Evolutionary conservation across 2,797 vertebrate species (phyloP).

Genomic region (Mus spretus): DNA sequence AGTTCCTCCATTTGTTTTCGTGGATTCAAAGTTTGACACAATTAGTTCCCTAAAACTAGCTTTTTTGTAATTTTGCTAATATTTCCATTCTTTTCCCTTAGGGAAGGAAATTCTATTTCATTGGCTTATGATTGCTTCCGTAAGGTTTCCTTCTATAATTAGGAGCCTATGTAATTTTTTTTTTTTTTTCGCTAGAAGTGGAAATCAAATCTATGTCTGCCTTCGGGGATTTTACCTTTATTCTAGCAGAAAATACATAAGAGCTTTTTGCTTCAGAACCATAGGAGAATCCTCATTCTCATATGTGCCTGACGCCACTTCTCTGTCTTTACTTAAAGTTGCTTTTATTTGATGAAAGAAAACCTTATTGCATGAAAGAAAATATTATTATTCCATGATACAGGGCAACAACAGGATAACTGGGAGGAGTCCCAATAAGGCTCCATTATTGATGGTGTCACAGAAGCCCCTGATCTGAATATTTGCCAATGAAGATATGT

Average conservation of each 20-base stretch:
- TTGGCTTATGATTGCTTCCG: constrained; percentile 62
- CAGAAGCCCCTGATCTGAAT: not conserved
- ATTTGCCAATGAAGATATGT: not conserved
- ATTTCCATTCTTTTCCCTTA: constrained; percentile 62
- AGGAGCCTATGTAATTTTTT: constrained; percentile 36
- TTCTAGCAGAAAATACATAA: not conserved
- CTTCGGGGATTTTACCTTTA: constrained; percentile 49
- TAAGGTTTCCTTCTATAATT: constrained; percentile 53
- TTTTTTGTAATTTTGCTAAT: constrained; percentile 67
- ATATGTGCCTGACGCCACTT: not conserved
- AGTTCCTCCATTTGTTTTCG: not conserved
- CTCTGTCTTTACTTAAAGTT: constrained; percentile 40
- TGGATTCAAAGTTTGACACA: constrained; percentile 49
- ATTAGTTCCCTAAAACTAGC: constrained; percentile 62
- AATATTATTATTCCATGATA: not conserved
- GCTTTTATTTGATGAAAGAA: not conserved
- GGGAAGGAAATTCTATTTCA: constrained; percentile 66
- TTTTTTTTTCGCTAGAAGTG: constrained; percentile 29
- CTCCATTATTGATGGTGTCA: not conserved
- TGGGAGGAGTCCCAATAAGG: not conserved
- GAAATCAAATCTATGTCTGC: constrained; percentile 37
- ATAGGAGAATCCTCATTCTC: not conserved
- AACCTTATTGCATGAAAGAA: not conserved
- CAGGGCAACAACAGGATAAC: not conserved
- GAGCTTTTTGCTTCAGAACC: not conserved